Base-by-base conservation (phyloP, 1,140 invertebrate species). In the Microplitis demolitor region DNA sequence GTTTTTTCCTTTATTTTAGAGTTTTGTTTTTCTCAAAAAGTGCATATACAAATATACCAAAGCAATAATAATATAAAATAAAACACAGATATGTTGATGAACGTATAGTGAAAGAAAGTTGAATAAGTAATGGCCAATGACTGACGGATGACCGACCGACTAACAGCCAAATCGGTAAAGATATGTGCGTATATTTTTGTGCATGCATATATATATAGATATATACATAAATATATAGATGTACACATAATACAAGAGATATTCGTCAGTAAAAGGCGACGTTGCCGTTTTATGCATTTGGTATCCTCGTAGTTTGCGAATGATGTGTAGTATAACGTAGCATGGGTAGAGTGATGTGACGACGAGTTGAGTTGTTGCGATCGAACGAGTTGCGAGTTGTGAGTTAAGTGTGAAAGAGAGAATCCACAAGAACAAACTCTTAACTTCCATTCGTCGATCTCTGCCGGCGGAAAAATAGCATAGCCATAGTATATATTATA, bases 391-490 rank as follows among this genome's bases (percentile, higher is more conserved):
- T 45, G 39, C 11, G 39, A 45, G 39, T 45, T 45, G 11, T 9
- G 51, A 61, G 31, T 50, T 9, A n/a, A 69, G 67, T 39, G 64
- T 60, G 51, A 66, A 66, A 56, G 61, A 66, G 63, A 56, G 54
- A 66, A 68, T 34, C 34, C 45, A 64, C 72, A 45, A 45, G 39
- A 45, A 45, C 39, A 45, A 45, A 45, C 39, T 45, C 39, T 45
- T 45, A 45, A 45, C 39, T 45, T 45, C 39, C 39, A 45, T 76
- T 76, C 74, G 63, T 67, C 35, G 71, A 58, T 67, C 39, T 45
- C 54, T 67, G 71, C 53, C 78, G 73, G 73, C 72, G 75, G 79
- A 81, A 83, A 84, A 83, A 83, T 84, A 84, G 78, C 81, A 77
- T 45, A 45, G 39, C 39, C 39, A 45, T 9, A 45, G 39, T 45